Evolutionary conservation across 2,888 invertebrate genomes (phyloP).

Genomic region (Clivina fossor): DNA sequence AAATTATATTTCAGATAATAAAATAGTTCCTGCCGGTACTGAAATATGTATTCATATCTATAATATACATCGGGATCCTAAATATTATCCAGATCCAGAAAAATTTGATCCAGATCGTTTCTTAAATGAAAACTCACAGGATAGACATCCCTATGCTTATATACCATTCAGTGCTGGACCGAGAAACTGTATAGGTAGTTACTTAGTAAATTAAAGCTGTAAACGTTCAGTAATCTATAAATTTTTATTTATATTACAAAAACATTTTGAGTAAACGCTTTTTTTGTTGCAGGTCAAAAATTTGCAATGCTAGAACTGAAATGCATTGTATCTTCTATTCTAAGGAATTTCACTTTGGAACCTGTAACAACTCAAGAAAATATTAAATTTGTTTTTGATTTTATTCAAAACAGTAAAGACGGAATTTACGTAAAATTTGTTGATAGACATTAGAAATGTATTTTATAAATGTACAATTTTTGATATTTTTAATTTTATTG

Average conservation of each 20-base stretch:
- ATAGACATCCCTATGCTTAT: slow-evolving; percentile 64
- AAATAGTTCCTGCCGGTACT: slow-evolving; percentile 56
- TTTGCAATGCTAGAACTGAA: slow-evolving; percentile 19
- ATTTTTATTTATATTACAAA: no score
- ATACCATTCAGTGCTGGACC: slow-evolving; percentile 71
- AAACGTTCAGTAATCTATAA: no score
- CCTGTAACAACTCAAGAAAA: slow-evolving; percentile 3
- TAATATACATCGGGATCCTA: slow-evolving; percentile 65
- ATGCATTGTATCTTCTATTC: slow-evolving; percentile 9
- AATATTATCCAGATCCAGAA: slow-evolving; percentile 65
- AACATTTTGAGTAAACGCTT: no score
- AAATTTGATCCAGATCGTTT: slow-evolving; percentile 73
- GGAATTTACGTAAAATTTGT: no score
- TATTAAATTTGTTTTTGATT: no score
- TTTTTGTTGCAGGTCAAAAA: slow-evolving; percentile 10
- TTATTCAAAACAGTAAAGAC: no score
- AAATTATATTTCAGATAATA: slow-evolving; percentile 51
- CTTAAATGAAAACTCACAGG: slow-evolving; percentile 58
- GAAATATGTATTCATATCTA: slow-evolving; percentile 61
- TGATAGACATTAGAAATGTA: no score
- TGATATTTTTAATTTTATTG: no score
- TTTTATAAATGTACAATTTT: no score
- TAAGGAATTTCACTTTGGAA: slow-evolving; percentile 11
- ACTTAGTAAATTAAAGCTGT: no score
- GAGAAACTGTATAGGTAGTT: slow-evolving; percentile 67